Evolutionary conservation across 64 coral and sea anemone genomes (phyloP), one percentile per base, ranked within the genome.

Genomic region (Pachyseris speciosa): DNA sequence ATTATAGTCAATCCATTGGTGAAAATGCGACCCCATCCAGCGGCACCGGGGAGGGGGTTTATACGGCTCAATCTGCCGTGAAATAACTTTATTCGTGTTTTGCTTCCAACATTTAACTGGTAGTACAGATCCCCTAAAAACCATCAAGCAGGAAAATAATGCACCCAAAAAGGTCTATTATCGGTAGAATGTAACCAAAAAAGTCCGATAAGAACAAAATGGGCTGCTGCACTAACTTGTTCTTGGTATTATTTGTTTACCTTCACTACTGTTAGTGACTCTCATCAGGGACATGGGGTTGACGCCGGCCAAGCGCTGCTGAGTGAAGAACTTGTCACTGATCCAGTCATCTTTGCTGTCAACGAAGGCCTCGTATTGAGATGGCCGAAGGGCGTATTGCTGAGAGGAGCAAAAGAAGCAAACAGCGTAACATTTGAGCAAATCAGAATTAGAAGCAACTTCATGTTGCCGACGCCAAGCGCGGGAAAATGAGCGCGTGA

Each of bases 271-370:
- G 17, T 25, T 71, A 28, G 88, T 83, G 8, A 91, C 88, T 79
- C 42, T 33, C 39, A 39, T 77, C 39, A 91, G 27, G 25, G 88
- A 41, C 88, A 91, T 70, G 12, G 88, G 88, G 39, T 91, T 91
- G 28, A 50, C 31, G 20, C 88, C 88, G 26, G 75, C 75, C 45
- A 91, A 39, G 17, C 88, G 58, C 19, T 91, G 88, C 41, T 91
- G 74, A 69, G 88, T 50, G 51, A 91, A 91, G 17, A 67, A 68
- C 24, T 83, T 64, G 39, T 91, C 88, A 24, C 39, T 50, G 33
- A 91, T 91, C 88, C 88, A 91, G 59, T 55, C 10, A 33, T 61
- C 67, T 51, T 63, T 81, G 67, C 70, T 45, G 19, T 30, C 40
- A 37, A 81, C 58, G 31, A 81, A 91, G 7, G 66, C 17, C 32